Conservation (phyloP, 2,113 vertebrate genomes). For the Crotophaga sulcirostris region DNA sequence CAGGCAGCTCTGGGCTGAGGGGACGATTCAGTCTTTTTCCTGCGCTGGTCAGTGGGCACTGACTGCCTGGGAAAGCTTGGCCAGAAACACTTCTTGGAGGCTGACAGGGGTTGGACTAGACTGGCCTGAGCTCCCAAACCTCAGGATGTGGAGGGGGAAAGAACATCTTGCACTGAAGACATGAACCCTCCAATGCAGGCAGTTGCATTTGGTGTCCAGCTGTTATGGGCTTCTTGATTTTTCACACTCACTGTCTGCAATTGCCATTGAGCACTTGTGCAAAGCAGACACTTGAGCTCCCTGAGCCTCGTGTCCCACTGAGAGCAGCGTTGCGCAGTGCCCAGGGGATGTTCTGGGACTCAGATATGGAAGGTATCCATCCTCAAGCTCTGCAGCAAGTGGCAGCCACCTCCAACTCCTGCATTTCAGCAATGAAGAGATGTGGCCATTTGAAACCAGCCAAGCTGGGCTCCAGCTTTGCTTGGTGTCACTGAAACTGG, state of each 20-base stretch:
- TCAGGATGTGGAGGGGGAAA: neutral
- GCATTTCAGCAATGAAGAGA: neutral
- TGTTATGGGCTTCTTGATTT: neutral
- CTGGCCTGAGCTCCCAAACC: neutral
- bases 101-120: neutral
- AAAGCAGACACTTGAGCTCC: neutral
- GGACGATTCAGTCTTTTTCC: too few species aligned
- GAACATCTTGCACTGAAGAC: neutral
- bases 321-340: neutral
- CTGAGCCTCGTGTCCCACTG: fast-evolving
- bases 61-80: neutral
- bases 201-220: neutral
- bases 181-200: neutral
- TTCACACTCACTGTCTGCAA: neutral
- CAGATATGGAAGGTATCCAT: neutral
- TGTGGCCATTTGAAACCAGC: fast-evolving
- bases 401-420: neutral
- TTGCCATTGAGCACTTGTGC: neutral
- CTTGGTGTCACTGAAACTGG: neutral
- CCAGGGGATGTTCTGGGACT: neutral
- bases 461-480: neutral
- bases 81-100: neutral
- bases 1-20: neutral
- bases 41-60: neutral
- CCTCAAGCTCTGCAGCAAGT: neutral